These are phyloP conservation scores for Phrixothrix hirtus DNA, from an alignment of 2,888 invertebrate genomes.

Conservation along the genomic window DNA sequence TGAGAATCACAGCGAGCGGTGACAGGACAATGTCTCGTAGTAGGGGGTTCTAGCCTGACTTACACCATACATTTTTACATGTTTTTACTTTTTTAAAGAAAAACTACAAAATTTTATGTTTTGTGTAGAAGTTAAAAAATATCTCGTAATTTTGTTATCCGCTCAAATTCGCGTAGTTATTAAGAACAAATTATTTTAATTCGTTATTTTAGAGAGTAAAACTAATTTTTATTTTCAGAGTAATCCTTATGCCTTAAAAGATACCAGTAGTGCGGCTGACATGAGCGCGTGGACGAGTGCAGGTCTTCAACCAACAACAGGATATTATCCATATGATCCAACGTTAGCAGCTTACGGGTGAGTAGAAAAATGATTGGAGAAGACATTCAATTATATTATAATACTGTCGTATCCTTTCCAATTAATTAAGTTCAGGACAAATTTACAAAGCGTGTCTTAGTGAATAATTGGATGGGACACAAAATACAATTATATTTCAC, in stretches of 20 bases:
- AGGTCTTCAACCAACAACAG: slow-evolving; percentile 86
- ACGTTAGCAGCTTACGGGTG: slow-evolving; percentile 92
- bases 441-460: slow-evolving; percentile 42
- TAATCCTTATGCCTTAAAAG: slow-evolving; percentile 88
- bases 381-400: no score
- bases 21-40: slow-evolving; percentile 47
- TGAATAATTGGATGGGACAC: slow-evolving; percentile 44
- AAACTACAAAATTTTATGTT: no score
- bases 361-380: slow-evolving; percentile 59
- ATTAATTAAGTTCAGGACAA: slow-evolving; percentile 25
- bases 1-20: slow-evolving; percentile 45
- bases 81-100: no score
- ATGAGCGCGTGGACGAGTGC: slow-evolving; percentile 93
- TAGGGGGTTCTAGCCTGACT: slow-evolving; percentile 40
- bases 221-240: slow-evolving; percentile 67
- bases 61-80: slow-evolving; percentile 26
- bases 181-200: no score
- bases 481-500: no score
- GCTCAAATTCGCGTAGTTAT: no score
- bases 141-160: no score
- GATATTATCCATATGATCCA: slow-evolving; percentile 92
- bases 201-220: slow-evolving; percentile 4
- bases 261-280: slow-evolving; percentile 77
- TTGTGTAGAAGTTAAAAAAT: no score
- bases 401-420: slow-evolving; percentile 23